Conservation (phyloP, 2,113 vertebrate species). For the Mastomys coucha region DNA sequence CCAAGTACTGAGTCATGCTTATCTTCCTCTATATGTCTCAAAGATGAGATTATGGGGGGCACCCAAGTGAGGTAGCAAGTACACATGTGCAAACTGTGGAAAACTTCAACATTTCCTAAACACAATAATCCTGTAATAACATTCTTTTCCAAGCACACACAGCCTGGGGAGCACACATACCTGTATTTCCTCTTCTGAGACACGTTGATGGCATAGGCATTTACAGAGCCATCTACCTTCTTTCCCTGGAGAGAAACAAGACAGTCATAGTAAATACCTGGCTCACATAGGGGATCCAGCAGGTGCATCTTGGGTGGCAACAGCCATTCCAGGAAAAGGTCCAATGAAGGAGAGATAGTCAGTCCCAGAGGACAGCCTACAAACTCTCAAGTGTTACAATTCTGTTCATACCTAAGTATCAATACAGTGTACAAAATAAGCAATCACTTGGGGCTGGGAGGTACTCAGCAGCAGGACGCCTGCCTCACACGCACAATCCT, state of each 20-base stretch:
- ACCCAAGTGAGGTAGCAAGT: not conserved
- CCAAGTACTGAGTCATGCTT: not conserved
- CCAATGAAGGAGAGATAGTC: conserved; percentile 10
- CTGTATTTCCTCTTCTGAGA: conserved; percentile 99
- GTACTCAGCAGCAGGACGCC: not conserved
- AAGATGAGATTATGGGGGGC: not conserved
- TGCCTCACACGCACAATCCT: not conserved
- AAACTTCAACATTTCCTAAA: conserved; percentile 15
- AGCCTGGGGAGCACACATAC: conserved; percentile 81
- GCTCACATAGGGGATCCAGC: not conserved
- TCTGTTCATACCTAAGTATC: conserved; percentile 4
- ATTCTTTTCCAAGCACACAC: not conserved
- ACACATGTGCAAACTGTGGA: not conserved
- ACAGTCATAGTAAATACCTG: not conserved
- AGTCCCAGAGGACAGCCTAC: not conserved
- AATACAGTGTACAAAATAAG: conserved; percentile 34
- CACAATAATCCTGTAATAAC: not conserved
- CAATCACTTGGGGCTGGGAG: not conserved
- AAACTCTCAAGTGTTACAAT: not conserved
- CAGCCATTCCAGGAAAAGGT: conserved; percentile 33
- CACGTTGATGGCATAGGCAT: conserved; percentile 95
- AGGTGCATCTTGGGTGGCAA: conserved; percentile 19
- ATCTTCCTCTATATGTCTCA: not conserved
- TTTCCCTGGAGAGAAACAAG: conserved; percentile 89
- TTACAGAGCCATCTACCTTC: conserved; percentile 93